phyloP scores from a whole-genome alignment of 1,140 invertebrate species.

The Rhyacophila brunnea region DNA sequence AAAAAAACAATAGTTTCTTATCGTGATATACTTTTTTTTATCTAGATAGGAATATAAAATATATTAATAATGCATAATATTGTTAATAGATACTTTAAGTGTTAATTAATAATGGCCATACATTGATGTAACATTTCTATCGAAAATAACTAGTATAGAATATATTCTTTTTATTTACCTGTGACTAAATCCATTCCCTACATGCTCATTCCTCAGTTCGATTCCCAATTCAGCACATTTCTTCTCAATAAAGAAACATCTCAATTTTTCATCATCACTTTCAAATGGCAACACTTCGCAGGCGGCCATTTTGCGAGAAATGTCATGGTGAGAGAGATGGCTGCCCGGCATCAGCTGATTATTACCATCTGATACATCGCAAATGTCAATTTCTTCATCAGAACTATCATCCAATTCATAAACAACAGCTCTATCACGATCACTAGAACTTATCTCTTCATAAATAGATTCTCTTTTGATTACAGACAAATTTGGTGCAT shows the following conservation, averaged over 20 bases:
- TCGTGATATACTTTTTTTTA: too few relatives aligned
- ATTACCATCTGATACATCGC: slow-evolving; percentile 15
- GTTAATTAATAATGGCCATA: too few relatives aligned
- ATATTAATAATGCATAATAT: too few relatives aligned
- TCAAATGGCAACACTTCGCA: slow-evolving; percentile 41
- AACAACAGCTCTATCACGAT: neutral
- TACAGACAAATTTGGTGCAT: slow-evolving; percentile 7
- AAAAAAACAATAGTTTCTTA: neutral
- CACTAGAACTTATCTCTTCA: neutral
- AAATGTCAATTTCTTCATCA: slow-evolving; percentile 48
- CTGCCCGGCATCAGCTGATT: slow-evolving; percentile 2
- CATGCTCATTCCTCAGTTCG: slow-evolving; percentile 47
- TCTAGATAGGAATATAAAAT: too few relatives aligned
- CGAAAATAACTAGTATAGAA: too few relatives aligned
- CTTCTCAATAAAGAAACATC: slow-evolving; percentile 44
- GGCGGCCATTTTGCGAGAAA: neutral
- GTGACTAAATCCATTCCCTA: slow-evolving; percentile 42
- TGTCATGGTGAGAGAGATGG: neutral
- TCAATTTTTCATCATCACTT: slow-evolving; percentile 40
- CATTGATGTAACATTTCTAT: too few relatives aligned
- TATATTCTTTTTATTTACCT: too few relatives aligned
- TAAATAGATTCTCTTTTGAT: slow-evolving; percentile 1
- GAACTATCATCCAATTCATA: slow-evolving; percentile 23
- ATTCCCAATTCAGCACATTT: slow-evolving; percentile 47
- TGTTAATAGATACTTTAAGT: too few relatives aligned